phyloP scores from a whole-genome alignment of 2,797 vertebrate species.

The Sebastes umbrosus region DNA sequence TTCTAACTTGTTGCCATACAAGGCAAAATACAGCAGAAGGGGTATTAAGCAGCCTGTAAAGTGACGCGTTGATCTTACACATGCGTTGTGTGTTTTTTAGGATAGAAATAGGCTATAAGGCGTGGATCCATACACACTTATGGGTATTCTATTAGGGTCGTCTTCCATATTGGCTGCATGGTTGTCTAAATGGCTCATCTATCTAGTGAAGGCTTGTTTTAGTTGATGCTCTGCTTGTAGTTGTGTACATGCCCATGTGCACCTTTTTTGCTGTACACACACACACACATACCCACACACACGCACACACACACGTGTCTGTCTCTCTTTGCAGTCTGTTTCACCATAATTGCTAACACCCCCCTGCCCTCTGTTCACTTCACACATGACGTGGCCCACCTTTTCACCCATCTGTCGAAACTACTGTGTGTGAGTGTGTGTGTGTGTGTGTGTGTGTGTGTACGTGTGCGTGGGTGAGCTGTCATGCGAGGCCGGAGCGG shows the following conservation, averaged over 20 bases:
- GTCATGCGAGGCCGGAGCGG: slow-evolving; percentile 76
- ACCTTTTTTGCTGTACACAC: slow-evolving; percentile 13
- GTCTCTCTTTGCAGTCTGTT: slow-evolving; percentile 71
- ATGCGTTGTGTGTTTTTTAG: not conserved
- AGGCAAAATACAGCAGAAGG: not conserved
- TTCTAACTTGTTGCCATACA: too few relatives aligned
- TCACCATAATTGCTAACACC: slow-evolving; percentile 67
- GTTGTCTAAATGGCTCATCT: slow-evolving; percentile 13
- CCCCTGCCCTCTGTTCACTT: slow-evolving; percentile 70
- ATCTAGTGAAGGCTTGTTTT: slow-evolving; percentile 4
- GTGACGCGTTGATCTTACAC: not conserved
- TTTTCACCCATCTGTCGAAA: slow-evolving; percentile 82
- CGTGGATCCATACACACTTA: not conserved
- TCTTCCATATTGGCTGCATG: not conserved
- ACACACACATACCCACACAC: slow-evolving; percentile 2
- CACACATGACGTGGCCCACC: slow-evolving; percentile 82
- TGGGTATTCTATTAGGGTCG: not conserved
- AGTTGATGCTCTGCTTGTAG: slow-evolving; percentile 24
- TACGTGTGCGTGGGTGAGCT: slow-evolving; percentile 60
- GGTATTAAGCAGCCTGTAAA: not conserved
- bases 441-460: slow-evolving; percentile 35
- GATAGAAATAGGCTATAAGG: not conserved
- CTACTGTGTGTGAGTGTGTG: slow-evolving; percentile 49
- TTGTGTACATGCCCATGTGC: slow-evolving; percentile 2
- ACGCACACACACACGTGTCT: slow-evolving; percentile 31